Conservation (phyloP, 2,888 invertebrate genomes). For the Drymonia ruficornis region DNA sequence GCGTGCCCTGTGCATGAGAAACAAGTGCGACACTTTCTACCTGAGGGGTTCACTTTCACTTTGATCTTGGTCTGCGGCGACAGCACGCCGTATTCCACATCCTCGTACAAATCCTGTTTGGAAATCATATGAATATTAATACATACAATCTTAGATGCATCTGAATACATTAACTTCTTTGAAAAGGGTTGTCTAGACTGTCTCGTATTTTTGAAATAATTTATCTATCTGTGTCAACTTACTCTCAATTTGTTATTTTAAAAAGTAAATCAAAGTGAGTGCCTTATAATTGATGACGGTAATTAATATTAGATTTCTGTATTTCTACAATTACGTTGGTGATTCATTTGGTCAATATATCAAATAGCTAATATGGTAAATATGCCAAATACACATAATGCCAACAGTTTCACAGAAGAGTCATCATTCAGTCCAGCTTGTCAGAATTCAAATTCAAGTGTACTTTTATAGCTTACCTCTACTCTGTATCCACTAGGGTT, state of each 20-base stretch:
- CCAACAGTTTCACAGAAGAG: too few species aligned
- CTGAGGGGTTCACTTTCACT: slow-evolving; percentile 97
- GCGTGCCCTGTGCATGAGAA: slow-evolving; percentile 27
- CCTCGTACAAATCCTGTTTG: slow-evolving; percentile 93
- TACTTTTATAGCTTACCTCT: slow-evolving; percentile 85
- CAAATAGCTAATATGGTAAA: too few species aligned
- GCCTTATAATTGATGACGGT: too few species aligned
- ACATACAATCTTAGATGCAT: neutral
- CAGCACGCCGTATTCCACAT: slow-evolving; percentile 93
- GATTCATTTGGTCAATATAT: too few species aligned
- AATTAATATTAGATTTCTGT: too few species aligned
- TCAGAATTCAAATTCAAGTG: too few species aligned
- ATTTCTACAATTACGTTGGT: too few species aligned
- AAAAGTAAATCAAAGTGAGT: too few species aligned
- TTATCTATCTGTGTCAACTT: too few species aligned
- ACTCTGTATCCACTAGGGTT: slow-evolving; percentile 93
- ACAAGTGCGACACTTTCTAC: slow-evolving; percentile 79
- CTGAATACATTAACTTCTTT: neutral
- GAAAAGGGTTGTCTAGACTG: neutral
- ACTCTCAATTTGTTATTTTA: too few species aligned
- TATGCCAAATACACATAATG: too few species aligned
- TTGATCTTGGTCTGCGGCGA: slow-evolving; percentile 95
- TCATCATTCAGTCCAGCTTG: neutral
- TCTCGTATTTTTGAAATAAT: neutral
- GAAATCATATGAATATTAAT: slow-evolving; percentile 12